phyloP scores from a whole-genome alignment of 2,888 invertebrate genomes.

The Dendrolimus houi region DNA sequence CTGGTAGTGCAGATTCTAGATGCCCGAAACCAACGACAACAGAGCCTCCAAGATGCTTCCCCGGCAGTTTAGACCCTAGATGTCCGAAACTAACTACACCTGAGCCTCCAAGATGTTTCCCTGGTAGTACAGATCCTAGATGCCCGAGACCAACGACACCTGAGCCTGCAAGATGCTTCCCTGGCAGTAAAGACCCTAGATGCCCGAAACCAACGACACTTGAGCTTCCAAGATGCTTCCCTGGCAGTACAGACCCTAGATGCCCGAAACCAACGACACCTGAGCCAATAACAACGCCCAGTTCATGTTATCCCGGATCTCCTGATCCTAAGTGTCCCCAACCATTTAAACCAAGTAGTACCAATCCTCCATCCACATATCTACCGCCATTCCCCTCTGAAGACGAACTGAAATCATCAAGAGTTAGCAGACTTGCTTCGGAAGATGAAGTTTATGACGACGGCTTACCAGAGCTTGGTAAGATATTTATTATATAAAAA shows the following conservation, averaged over 20 bases:
- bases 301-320: constrained; percentile 60
- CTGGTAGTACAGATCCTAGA: constrained; percentile 20
- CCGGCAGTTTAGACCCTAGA: constrained; percentile 14
- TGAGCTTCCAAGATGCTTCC: constrained; percentile 19
- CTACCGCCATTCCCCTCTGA: constrained; percentile 61
- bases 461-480: constrained; percentile 42
- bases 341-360: constrained; percentile 56
- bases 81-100: constrained; percentile 28
- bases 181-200: constrained; percentile 34
- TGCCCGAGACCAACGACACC: constrained; percentile 22
- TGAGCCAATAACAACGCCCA: constrained; percentile 23
- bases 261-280: constrained; percentile 22
- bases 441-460: constrained; percentile 42
- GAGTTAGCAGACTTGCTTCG: constrained; percentile 35
- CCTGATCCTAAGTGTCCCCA: constrained; percentile 58
- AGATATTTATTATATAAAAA: constrained; percentile 13
- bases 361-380: constrained; percentile 62
- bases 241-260: constrained; percentile 20
- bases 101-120: constrained; percentile 21
- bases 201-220: constrained; percentile 20
- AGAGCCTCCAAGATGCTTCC: constrained; percentile 20
- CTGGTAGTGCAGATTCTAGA: constrained; percentile 23
- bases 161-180: constrained; percentile 26
- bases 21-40: constrained; percentile 30
- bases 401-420: constrained; percentile 48